phyloP scores from a whole-genome alignment of 2,797 vertebrate species.

The Okamejei kenojei region DNA sequence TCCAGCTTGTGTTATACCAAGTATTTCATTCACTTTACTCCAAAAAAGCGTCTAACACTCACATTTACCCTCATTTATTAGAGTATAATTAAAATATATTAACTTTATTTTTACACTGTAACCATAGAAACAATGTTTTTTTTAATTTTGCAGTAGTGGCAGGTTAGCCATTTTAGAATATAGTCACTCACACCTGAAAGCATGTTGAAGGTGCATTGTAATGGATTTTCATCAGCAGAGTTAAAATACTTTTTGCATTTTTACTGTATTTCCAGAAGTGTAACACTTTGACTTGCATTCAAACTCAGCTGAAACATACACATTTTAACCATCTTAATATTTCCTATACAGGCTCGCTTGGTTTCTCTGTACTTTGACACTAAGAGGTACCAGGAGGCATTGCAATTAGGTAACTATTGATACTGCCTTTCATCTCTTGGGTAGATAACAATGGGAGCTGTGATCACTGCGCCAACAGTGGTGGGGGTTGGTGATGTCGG shows the following conservation, averaged over 20 bases:
- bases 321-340: conserved; percentile 30
- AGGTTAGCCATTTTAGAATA: background rate
- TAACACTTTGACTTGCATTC: conserved; percentile 26
- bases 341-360: conserved; percentile 73
- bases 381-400: conserved; percentile 90
- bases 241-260: background rate
- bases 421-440: conserved; percentile 31
- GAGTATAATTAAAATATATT: background rate
- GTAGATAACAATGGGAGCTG: conserved; percentile 6
- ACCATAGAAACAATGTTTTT: no score
- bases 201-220: background rate
- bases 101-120: background rate
- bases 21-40: background rate
- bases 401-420: conserved; percentile 74
- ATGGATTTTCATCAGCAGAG: background rate
- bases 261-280: conserved; percentile 15
- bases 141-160: background rate
- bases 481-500: background rate
- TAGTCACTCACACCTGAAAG: background rate
- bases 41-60: background rate
- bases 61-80: background rate
- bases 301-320: conserved; percentile 17
- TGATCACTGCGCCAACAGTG: background rate
- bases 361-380: conserved; percentile 97
- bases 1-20: background rate